Conservation (phyloP, 2,888 invertebrate species). For the Drosophila nr. medialis region DNA sequence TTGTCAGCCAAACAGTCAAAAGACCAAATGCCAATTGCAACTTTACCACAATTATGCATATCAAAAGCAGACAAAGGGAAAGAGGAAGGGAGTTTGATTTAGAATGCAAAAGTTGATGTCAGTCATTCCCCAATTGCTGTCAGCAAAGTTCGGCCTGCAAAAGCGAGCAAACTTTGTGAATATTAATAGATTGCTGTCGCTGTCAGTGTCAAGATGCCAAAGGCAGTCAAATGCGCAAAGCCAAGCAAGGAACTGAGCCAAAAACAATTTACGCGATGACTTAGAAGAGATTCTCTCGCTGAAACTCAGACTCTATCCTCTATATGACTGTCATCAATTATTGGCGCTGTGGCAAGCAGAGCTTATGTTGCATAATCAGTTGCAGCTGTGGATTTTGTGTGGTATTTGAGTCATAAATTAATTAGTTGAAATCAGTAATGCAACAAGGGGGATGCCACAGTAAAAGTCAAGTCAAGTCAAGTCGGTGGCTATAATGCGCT, state of each 20-base stretch:
- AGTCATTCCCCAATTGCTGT: slow-evolving; percentile 41
- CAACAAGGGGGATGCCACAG: slow-evolving; percentile 13
- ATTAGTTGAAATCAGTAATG: slow-evolving; percentile 50
- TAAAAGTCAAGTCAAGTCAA: slow-evolving; percentile 40
- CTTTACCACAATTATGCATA: slow-evolving; percentile 59
- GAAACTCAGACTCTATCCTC: neutral
- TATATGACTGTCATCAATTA: slow-evolving; percentile 49
- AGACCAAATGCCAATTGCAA: slow-evolving; percentile 55
- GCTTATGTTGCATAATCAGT: slow-evolving; percentile 30
- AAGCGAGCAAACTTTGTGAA: slow-evolving; percentile 41
- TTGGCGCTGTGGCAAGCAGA: slow-evolving; percentile 12
- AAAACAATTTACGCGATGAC: slow-evolving; percentile 37
- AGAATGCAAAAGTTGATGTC: slow-evolving; percentile 27
- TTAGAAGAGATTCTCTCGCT: neutral
- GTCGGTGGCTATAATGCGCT: slow-evolving; percentile 51
- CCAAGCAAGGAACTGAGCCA: slow-evolving; percentile 47
- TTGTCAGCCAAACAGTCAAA: slow-evolving; percentile 29
- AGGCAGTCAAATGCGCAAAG: slow-evolving; percentile 19
- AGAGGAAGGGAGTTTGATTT: neutral
- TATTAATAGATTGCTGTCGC: slow-evolving; percentile 62
- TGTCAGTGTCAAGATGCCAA: slow-evolving; percentile 5
- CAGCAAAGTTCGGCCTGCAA: slow-evolving; percentile 27
- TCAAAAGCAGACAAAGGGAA: neutral
- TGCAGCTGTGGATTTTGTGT: slow-evolving; percentile 9
- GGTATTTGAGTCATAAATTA: slow-evolving; percentile 47